Conservation (phyloP, 2,113 vertebrate genomes). For the Halcyon malimbica region DNA sequence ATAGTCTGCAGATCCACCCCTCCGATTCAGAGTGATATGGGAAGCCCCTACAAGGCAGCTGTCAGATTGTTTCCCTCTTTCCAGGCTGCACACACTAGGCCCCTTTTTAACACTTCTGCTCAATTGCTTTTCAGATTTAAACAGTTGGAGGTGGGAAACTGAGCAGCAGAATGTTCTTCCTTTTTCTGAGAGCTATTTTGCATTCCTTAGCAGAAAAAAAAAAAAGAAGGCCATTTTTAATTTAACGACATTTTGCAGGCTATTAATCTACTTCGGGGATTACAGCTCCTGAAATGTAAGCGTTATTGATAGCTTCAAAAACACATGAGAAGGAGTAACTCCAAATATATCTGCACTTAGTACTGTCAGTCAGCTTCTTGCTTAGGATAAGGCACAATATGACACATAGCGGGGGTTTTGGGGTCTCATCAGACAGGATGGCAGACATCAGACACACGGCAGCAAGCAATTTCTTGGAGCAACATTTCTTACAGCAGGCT, state of each 20-base stretch:
- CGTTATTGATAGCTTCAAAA: slow-evolving; percentile 1
- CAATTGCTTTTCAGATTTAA: slow-evolving; percentile 18
- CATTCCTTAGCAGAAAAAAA: slow-evolving; percentile 5
- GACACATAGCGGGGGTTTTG: not conserved
- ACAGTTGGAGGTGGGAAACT: not conserved
- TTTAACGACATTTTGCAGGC: not conserved
- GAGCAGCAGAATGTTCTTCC: not conserved
- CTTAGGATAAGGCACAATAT: not conserved
- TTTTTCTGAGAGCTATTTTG: not conserved
- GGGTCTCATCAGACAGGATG: not conserved
- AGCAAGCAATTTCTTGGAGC: not conserved
- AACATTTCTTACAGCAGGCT: not conserved
- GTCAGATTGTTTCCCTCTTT: not conserved
- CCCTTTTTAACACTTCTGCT: not conserved
- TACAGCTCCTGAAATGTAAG: not conserved
- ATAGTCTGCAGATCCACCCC: not conserved
- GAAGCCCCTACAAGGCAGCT: not conserved
- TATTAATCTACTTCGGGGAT: slow-evolving; percentile 11
- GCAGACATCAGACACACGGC: not conserved
- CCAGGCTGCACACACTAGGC: not conserved
- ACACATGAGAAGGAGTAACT: not conserved
- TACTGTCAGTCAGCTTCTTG: not conserved
- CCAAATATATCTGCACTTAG: not conserved
- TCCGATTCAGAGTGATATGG: not conserved
- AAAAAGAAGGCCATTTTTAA: not conserved